Conservation (phyloP, 2,888 invertebrate species). For the Timema podura region DNA sequence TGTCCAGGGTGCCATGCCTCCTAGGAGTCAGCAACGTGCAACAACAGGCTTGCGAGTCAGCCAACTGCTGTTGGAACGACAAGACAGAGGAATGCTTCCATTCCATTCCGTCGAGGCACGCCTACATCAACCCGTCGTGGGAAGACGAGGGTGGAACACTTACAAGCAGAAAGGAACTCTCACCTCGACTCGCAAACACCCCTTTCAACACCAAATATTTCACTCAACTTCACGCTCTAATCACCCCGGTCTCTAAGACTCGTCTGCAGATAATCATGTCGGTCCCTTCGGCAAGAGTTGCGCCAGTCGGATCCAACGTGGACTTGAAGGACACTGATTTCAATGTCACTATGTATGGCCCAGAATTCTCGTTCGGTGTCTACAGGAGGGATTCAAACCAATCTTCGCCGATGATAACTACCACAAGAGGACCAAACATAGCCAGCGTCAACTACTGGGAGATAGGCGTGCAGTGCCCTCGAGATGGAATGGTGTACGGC, state of each 20-base stretch:
- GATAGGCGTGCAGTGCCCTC: conserved; percentile 52
- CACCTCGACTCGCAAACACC: conserved; percentile 29
- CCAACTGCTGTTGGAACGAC: conserved; percentile 52
- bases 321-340: conserved; percentile 16
- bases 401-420: conserved; percentile 50
- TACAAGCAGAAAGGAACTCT: conserved; percentile 21
- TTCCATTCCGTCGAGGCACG: conserved; percentile 51
- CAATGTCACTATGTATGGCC: conserved; percentile 15
- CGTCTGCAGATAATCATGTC: conserved; percentile 30
- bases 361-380: conserved; percentile 22
- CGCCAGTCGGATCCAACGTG: neutral
- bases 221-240: conserved; percentile 22
- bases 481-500: conserved; percentile 51
- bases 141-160: conserved; percentile 33
- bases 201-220: conserved; percentile 42
- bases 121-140: conserved; percentile 41
- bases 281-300: neutral
- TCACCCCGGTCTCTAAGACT: conserved; percentile 25
- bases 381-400: conserved; percentile 22
- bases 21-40: neutral
- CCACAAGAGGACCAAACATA: conserved; percentile 55
- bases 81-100: conserved; percentile 49
- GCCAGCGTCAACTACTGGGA: conserved; percentile 59
- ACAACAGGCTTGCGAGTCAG: conserved; percentile 43
- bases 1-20: neutral